These are phyloP conservation scores for Candoia aspera DNA, from an alignment of 2,113 vertebrate species.

Conservation along the genomic window DNA sequence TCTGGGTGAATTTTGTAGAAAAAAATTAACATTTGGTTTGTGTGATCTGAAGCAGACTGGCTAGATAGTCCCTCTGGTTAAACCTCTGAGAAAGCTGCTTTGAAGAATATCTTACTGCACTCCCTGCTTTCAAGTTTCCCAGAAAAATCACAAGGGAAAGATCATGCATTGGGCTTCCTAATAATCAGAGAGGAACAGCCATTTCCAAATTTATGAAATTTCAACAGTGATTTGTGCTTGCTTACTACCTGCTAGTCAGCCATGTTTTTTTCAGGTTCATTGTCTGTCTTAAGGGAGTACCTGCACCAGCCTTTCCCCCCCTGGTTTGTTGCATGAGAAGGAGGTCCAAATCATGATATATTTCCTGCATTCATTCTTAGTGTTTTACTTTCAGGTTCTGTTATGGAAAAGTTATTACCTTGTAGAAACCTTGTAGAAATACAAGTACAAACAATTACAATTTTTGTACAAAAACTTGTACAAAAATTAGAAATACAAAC, in stretches of 20 bases:
- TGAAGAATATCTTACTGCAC: background rate
- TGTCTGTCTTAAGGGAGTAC: background rate
- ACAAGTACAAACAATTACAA: background rate
- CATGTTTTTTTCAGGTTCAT: background rate
- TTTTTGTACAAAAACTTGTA: background rate
- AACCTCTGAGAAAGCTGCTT: background rate
- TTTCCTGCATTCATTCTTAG: background rate
- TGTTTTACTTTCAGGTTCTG: background rate
- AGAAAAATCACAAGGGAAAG: background rate
- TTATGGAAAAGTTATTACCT: background rate
- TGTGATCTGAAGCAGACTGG: background rate
- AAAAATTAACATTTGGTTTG: background rate
- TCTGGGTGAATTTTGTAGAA: background rate
- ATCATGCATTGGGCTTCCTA: background rate
- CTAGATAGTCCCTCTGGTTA: background rate
- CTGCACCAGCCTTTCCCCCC: no score
- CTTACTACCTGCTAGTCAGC: background rate
- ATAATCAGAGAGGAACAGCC: background rate
- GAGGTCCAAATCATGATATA: background rate
- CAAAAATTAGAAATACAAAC: background rate
- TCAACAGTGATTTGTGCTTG: background rate
- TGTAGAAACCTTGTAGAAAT: background rate
- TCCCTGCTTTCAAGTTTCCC: background rate
- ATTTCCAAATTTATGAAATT: background rate
- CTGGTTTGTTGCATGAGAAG: background rate